phyloP scores from a whole-genome alignment of 2,797 vertebrate species.

The Clarias platycephalus region DNA sequence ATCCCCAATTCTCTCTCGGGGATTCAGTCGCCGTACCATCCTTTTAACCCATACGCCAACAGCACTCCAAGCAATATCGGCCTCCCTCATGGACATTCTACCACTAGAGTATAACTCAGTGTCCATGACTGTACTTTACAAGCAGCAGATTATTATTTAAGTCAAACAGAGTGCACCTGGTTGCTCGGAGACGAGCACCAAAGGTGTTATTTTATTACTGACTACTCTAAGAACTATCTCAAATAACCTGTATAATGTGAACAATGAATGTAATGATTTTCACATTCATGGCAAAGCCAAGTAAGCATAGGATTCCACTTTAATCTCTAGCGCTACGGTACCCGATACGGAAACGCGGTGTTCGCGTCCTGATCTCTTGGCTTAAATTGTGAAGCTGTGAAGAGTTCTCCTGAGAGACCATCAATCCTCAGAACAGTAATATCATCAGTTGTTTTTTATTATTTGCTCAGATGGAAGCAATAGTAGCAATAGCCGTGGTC shows the following conservation, averaged over 20 bases:
- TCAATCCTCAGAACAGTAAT: neutral
- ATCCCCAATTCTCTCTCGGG: constrained; percentile 90
- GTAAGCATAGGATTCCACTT: constrained; percentile 28
- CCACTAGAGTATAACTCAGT: constrained; percentile 90
- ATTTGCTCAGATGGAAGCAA: constrained; percentile 18
- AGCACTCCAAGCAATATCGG: constrained; percentile 91
- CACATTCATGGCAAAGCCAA: constrained; percentile 57
- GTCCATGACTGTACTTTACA: constrained; percentile 37
- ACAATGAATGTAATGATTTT: constrained; percentile 70
- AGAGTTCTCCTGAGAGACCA: neutral
- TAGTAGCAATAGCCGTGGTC: constrained; percentile 50
- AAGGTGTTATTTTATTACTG: constrained; percentile 68
- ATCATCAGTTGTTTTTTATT: neutral
- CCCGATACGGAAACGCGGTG: constrained; percentile 11
- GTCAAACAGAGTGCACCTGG: constrained; percentile 40
- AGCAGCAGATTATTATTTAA: constrained; percentile 40
- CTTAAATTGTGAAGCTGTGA: constrained; percentile 37
- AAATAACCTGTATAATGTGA: constrained; percentile 91
- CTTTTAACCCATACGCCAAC: constrained; percentile 83
- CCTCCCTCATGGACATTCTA: constrained; percentile 94
- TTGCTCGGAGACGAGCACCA: constrained; percentile 59
- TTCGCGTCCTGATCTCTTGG: constrained; percentile 65
- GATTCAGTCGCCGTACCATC: constrained; percentile 89
- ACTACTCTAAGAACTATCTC: constrained; percentile 65
- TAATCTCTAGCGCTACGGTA: constrained; percentile 56